Evolutionary conservation across 2,113 vertebrate species (phyloP).

Genomic region (Percina caprodes): DNA sequence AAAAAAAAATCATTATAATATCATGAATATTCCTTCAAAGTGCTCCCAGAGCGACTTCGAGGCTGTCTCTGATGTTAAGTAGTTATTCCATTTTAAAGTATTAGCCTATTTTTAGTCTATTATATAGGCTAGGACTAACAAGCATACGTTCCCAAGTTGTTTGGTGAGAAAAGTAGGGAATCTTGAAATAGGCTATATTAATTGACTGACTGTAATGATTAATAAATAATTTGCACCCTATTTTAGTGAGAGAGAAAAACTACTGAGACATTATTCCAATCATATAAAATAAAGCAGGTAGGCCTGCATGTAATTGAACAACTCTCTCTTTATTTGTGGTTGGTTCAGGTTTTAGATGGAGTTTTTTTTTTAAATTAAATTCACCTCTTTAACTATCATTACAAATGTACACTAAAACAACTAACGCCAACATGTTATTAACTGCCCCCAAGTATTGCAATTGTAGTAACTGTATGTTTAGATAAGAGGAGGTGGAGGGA

Average conservation of each 20-base stretch:
- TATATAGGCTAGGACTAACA: conserved; percentile 13
- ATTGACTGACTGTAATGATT: background rate
- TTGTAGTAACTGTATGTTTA: background rate
- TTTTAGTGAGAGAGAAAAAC: background rate
- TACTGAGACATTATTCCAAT: background rate
- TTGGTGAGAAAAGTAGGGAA: background rate
- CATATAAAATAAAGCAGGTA: background rate
- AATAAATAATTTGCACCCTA: background rate
- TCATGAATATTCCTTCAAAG: conserved; percentile 64
- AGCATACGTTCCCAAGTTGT: background rate
- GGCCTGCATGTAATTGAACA: background rate
- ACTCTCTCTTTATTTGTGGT: background rate
- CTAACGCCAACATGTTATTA: background rate
- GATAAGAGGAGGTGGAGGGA: background rate
- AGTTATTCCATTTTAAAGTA: conserved; percentile 42
- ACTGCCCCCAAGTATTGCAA: background rate
- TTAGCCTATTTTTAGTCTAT: conserved; percentile 20
- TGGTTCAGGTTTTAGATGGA: background rate
- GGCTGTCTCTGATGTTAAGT: conserved; percentile 55
- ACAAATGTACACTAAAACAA: background rate
- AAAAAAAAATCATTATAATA: conserved; percentile 70
- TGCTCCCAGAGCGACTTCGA: conserved; percentile 49
- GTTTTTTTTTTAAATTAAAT: background rate
- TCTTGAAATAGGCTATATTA: background rate
- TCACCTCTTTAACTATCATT: background rate